A percentile compares a stretch with the other conserved stretches of the same genome.
Evolutionary conservation across 2,888 invertebrate species (phyloP).

Genomic region (Tinea pellionella): DNA sequence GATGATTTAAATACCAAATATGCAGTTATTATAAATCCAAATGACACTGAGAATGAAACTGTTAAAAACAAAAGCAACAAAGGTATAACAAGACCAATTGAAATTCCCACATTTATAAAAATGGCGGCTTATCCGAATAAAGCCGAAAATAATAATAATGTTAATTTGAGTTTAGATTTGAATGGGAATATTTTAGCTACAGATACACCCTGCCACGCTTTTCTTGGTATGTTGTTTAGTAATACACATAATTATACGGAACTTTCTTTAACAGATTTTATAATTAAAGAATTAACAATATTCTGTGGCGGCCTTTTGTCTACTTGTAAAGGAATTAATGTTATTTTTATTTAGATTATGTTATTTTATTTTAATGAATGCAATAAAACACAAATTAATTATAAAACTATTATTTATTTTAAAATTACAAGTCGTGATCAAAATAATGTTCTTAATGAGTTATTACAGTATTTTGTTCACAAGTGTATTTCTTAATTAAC

Average conservation of each 20-base stretch:
- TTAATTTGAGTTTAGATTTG: conserved; percentile 39
- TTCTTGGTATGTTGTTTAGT: conserved; percentile 49
- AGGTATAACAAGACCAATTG: not conserved
- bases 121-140: not conserved
- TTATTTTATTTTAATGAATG: not conserved
- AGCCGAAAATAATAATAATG: not conserved
- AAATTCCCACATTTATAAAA: not conserved
- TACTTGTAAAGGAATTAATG: conserved; percentile 38
- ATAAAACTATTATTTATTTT: conserved; percentile 15
- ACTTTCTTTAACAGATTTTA: conserved; percentile 36
- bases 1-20: not conserved
- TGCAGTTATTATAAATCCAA: not conserved
- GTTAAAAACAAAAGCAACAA: too few relatives aligned
- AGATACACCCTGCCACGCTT: conserved; percentile 47
- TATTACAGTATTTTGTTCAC: conserved; percentile 53
- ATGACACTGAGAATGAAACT: not conserved
- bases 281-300: conserved; percentile 43
- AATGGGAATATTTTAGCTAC: conserved; percentile 54
- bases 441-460: conserved; percentile 36
- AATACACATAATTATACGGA: conserved; percentile 32
- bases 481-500: conserved; percentile 27
- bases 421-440: conserved; percentile 45
- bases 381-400: conserved; percentile 1
- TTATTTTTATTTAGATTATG: not conserved
- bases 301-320: conserved; percentile 58